A percentile compares a stretch with the other conserved stretches of the same genome.
Evolutionary conservation across 1,140 invertebrate genomes (phyloP).

Genomic region (Eubasilissa regina): DNA sequence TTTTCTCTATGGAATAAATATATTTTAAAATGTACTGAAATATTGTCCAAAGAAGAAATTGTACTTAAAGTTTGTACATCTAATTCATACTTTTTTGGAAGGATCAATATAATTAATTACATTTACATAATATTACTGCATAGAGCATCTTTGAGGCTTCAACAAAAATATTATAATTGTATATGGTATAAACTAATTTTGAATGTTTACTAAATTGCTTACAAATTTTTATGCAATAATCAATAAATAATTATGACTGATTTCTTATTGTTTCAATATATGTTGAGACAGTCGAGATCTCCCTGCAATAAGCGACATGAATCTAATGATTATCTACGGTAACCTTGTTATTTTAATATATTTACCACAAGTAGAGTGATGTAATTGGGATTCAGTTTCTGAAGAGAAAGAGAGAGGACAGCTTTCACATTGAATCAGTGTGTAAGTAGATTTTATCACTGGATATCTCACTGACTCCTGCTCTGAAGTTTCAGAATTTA

Average conservation of each 20-base stretch:
- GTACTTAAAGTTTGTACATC: no score
- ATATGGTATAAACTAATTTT: no score
- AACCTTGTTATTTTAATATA: constrained; percentile 11
- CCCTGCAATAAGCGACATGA: no score
- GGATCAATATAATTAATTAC: no score
- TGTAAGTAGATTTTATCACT: constrained; percentile 35
- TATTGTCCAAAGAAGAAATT: no score
- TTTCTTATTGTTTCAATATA: no score
- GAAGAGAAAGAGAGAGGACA: constrained; percentile 33
- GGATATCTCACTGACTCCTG: constrained; percentile 56
- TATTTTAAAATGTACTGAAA: not conserved
- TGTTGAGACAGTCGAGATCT: no score
- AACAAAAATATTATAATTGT: no score
- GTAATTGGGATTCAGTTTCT: constrained; percentile 25
- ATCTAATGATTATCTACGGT: not conserved
- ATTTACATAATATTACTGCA: not conserved
- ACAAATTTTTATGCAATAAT: no score
- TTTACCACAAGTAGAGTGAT: constrained; percentile 44
- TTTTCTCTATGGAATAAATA: not conserved
- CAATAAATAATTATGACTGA: no score
- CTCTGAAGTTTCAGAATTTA: constrained; percentile 1
- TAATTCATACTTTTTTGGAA: no score
- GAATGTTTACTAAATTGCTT: no score
- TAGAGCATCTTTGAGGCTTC: not conserved
- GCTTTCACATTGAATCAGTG: constrained; percentile 38